Percentiles rank a stretch among this genome's conserved stretches.
Evolutionary conservation across 2,888 invertebrate species (phyloP).

Genomic region (Platycheirus rosarum): DNA sequence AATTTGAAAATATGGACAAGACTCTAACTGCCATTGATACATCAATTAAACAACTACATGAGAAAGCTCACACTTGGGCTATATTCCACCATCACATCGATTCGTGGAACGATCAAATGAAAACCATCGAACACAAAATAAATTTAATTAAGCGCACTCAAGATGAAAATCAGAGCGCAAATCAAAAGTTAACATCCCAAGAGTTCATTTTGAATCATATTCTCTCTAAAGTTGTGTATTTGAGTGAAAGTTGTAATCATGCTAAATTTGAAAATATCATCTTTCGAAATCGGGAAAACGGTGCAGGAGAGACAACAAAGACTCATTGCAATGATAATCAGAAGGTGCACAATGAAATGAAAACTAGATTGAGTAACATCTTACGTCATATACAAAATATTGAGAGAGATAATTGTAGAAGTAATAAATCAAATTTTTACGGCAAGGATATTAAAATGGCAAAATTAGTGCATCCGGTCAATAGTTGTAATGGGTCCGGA

Average conservation of each 20-base stretch:
- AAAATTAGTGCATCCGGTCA: slow-evolving; percentile 75
- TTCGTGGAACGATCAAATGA: slow-evolving; percentile 84
- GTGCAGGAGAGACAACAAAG: slow-evolving; percentile 72
- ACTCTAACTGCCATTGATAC: slow-evolving; percentile 82
- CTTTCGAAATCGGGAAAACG: slow-evolving; percentile 40
- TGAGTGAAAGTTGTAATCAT: slow-evolving; percentile 76
- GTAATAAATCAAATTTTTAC: slow-evolving; percentile 12
- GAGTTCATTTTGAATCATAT: slow-evolving; percentile 82
- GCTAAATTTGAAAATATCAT: slow-evolving; percentile 45
- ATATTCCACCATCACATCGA: slow-evolving; percentile 84
- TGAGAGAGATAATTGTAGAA: slow-evolving; percentile 72
- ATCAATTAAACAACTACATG: slow-evolving; percentile 83
- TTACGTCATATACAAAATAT: slow-evolving; percentile 76
- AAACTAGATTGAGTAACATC: slow-evolving; percentile 76
- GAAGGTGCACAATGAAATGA: slow-evolving; percentile 75
- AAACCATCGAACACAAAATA: slow-evolving; percentile 83
- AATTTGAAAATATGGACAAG: slow-evolving; percentile 81
- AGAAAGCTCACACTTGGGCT: slow-evolving; percentile 84
- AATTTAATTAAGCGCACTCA: slow-evolving; percentile 82
- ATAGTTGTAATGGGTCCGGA: slow-evolving; percentile 59
- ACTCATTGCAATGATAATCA: slow-evolving; percentile 59
- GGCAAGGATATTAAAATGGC: slow-evolving; percentile 54
- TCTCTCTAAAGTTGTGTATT: slow-evolving; percentile 80
- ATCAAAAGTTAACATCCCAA: slow-evolving; percentile 79
- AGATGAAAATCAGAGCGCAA: slow-evolving; percentile 76